Percentiles rank a stretch among this genome's conserved stretches.
These are phyloP conservation scores for Orycteropus afer DNA, from an alignment of 2,113 vertebrate genomes.

Conservation along the genomic window DNA sequence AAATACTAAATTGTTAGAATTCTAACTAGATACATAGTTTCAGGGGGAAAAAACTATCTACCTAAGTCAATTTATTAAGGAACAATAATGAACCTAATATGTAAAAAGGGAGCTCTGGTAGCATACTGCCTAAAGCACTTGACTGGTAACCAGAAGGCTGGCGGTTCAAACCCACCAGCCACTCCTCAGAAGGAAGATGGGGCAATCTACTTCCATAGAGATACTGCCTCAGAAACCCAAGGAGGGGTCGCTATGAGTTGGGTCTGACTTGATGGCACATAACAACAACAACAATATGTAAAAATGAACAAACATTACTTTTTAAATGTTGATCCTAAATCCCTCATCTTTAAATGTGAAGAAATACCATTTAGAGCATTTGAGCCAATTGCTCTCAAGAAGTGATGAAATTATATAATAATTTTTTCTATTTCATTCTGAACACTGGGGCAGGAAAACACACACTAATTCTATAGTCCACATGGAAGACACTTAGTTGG, in stretches of 20 bases:
- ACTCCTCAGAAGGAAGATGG: too few species aligned
- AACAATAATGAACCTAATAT: not conserved
- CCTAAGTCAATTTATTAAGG: not conserved
- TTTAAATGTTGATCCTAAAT: not conserved
- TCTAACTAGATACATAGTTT: not conserved
- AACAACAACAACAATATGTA: too few species aligned
- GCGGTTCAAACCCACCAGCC: too few species aligned
- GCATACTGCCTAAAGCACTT: too few species aligned
- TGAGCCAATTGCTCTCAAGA: not conserved
- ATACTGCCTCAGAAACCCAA: too few species aligned
- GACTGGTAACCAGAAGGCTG: too few species aligned
- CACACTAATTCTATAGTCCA: not conserved
- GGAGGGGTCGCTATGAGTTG: too few species aligned
- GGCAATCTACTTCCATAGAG: too few species aligned
- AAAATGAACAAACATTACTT: constrained; percentile 2
- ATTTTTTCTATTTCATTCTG: constrained; percentile 16
- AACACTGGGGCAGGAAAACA: not conserved
- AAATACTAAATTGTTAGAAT: not conserved
- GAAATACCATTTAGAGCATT: constrained; percentile 1
- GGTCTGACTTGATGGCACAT: too few species aligned
- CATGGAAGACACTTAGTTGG: not conserved
- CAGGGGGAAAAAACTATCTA: not conserved
- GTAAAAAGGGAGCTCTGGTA: too few species aligned
- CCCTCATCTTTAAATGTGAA: constrained; percentile 20
- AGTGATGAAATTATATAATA: not conserved